Conservation (phyloP, 2,888 invertebrate species). For the Ellobium chinense region DNA sequence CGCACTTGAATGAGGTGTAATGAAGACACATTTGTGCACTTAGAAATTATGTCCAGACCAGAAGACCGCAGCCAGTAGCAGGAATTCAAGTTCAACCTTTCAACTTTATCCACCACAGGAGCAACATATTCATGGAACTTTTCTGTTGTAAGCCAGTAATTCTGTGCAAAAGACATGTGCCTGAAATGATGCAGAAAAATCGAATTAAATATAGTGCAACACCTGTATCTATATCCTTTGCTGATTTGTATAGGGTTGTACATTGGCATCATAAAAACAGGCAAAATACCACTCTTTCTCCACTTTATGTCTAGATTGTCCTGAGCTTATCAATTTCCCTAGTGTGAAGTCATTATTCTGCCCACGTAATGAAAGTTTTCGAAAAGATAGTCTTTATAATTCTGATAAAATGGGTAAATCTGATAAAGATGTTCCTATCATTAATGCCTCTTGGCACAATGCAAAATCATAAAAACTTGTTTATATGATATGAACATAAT, state of each 20-base stretch:
- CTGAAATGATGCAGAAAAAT: slow-evolving; percentile 55
- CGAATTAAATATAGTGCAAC: background rate
- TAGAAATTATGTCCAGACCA: slow-evolving; percentile 60
- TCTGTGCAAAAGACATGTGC: slow-evolving; percentile 59
- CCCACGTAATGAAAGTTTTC: too few relatives aligned
- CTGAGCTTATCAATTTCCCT: too few relatives aligned
- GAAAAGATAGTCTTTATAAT: too few relatives aligned
- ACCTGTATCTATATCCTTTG: background rate
- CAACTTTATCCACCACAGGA: slow-evolving; percentile 57
- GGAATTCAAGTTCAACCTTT: slow-evolving; percentile 69
- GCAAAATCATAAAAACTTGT: too few relatives aligned
- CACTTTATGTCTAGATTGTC: background rate
- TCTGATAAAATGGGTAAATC: too few relatives aligned
- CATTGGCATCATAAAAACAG: background rate
- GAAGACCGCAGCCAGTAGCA: slow-evolving; percentile 72
- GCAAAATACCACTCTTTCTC: background rate
- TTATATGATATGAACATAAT: too few relatives aligned
- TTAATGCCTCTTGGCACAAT: too few relatives aligned
- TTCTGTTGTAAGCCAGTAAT: slow-evolving; percentile 60
- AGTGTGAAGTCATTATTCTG: too few relatives aligned
- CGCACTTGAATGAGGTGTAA: slow-evolving; percentile 72
- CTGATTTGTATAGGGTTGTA: background rate
- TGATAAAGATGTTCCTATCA: too few relatives aligned
- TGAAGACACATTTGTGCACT: slow-evolving; percentile 66
- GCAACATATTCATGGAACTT: slow-evolving; percentile 62